A percentile compares a stretch with the other conserved stretches of the same genome.
Evolutionary conservation across 2,797 vertebrate genomes (phyloP).

Genomic region (Galago senegalensis): DNA sequence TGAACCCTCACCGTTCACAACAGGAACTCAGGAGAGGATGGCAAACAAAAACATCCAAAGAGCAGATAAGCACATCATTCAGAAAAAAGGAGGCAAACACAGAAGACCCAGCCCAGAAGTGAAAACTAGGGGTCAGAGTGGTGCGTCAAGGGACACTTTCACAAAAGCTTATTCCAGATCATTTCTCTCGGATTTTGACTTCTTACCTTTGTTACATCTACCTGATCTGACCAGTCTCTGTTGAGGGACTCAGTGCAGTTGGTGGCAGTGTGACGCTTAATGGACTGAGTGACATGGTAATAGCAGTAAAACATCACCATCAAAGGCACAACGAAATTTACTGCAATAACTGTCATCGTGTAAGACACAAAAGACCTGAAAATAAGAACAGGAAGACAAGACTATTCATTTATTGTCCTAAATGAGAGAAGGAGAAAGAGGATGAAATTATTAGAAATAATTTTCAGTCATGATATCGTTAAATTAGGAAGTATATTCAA

Average conservation of each 20-base stretch:
- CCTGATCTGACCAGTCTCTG: slow-evolving; percentile 96
- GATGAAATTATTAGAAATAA: slow-evolving; percentile 65
- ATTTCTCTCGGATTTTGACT: not conserved
- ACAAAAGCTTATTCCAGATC: not conserved
- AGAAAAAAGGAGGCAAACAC: not conserved
- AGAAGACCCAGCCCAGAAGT: not conserved
- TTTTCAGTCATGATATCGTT: not conserved
- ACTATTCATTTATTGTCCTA: not conserved
- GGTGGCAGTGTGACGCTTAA: slow-evolving; percentile 90
- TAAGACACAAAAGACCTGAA: slow-evolving; percentile 94
- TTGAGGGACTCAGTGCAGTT: slow-evolving; percentile 91
- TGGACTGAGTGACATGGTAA: slow-evolving; percentile 94
- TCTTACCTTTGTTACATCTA: slow-evolving; percentile 96
- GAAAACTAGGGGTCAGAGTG: rapidly evolving
- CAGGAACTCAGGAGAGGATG: not conserved
- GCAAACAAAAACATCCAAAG: not conserved
- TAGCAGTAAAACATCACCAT: slow-evolving; percentile 98
- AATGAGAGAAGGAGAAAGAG: not conserved
- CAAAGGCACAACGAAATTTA: slow-evolving; percentile 96
- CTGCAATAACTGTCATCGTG: slow-evolving; percentile 93
- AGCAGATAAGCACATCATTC: not conserved
- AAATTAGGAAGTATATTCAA: not conserved
- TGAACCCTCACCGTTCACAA: not conserved
- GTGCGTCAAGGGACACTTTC: not conserved
- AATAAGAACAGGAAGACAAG: slow-evolving; percentile 33